Percentiles rank a stretch among this genome's conserved stretches.
Evolutionary conservation across 2,888 invertebrate species (phyloP).

Genomic region (Rhorus exstirpatorius): DNA sequence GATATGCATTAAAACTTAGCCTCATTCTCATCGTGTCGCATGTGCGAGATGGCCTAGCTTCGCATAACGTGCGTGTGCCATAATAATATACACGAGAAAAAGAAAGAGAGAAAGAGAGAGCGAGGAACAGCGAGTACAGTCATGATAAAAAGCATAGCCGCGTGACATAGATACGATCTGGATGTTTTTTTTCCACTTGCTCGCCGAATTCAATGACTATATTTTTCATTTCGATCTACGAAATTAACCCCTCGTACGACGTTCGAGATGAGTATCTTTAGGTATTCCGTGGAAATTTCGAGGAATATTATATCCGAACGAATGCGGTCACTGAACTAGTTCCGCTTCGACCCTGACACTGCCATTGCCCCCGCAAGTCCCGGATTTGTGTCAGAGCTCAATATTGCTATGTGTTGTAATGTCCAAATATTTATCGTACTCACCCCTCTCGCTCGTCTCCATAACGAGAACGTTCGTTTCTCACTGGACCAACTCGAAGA

Average conservation of each 20-base stretch:
- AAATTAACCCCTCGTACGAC: background rate
- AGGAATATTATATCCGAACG: conserved; percentile 41
- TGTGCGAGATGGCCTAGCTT: conserved; percentile 44
- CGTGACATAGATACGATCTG: conserved; percentile 80
- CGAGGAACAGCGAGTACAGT: conserved; percentile 77
- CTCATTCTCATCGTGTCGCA: conserved; percentile 1
- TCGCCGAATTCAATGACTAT: background rate
- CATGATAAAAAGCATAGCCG: conserved; percentile 77
- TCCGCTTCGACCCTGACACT: conserved; percentile 88
- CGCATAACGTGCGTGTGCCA: conserved; percentile 42
- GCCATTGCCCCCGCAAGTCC: conserved; percentile 87
- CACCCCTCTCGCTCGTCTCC: conserved; percentile 85
- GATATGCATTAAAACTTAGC: background rate
- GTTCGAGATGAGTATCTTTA: background rate
- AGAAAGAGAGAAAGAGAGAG: conserved; percentile 71
- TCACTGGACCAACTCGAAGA: conserved; percentile 16
- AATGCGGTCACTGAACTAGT: conserved; percentile 89
- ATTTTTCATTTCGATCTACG: background rate
- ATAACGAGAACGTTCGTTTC: conserved; percentile 69
- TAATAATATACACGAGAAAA: conserved; percentile 23
- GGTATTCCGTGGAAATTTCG: conserved; percentile 28
- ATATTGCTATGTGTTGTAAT: conserved; percentile 78
- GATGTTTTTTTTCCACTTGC: conserved; percentile 25
- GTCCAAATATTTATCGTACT: conserved; percentile 71
- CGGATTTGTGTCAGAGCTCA: conserved; percentile 84